Evolutionary conservation across 2,113 vertebrate genomes (phyloP), one percentile per base, ranked within the genome.

Genomic region (Micromys minutus): DNA sequence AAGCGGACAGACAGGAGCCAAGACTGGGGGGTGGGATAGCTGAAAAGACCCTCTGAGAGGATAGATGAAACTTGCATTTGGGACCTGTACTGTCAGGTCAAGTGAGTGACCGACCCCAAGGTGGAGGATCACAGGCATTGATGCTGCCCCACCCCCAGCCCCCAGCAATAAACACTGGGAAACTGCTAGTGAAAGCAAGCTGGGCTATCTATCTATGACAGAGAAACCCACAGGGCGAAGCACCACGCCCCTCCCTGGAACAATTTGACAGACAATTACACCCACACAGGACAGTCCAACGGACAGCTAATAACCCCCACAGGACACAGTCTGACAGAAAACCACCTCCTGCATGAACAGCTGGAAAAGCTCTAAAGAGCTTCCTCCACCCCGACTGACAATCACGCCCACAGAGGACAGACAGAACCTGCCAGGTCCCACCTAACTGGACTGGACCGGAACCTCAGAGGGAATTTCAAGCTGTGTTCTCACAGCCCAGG

Each of bases 1-100:
- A 96, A 96, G 79, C 31, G 92, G 95, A 96, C 97, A 97, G 88
- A 96, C 21, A 96, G 97, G 96, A 97, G 97, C 94, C 93, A 90
- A 86, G 93, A 93, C 2, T 42, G 34, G 39, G 69, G 29, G 13
- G 7, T 76, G 34, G 2, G 52, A 21, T 17, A 89, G 79, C 59
- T 93, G 90, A 89, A 92, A 93, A 90, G 90, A 86, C 86, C 90
- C 88, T 93, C 57, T 89, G 17, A 55, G 57, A 90, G 47, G 45
- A 45, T 11, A 7, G 57, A 85, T 76, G 24, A 80, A 93, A 81
- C 61, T 31, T 67, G 57, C 71, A 36, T 83, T 83, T 80, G n/a
- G 47, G 61, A 45, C 87, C 81, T 61, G 79, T 83, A 67, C 63
- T 79, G 67, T 52, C 76, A 92, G 69, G 67, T 61, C 74, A 47